phyloP scores from a whole-genome alignment of 2,888 invertebrate genomes.

The Tribolium freemani region DNA sequence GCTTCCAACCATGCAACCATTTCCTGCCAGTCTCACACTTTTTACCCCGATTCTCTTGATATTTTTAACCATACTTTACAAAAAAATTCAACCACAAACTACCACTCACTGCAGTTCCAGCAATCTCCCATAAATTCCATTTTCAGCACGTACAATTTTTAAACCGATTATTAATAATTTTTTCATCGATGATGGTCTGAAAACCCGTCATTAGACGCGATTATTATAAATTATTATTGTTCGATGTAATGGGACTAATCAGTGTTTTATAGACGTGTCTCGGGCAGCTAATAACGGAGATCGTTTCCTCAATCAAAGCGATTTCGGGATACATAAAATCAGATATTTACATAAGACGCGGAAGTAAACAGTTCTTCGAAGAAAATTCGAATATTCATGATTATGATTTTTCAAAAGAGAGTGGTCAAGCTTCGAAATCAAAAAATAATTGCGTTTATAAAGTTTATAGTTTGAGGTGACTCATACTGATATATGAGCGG shows the following conservation, averaged over 20 bases:
- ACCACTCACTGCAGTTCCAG: no score
- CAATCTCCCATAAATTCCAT: slow-evolving; percentile 5
- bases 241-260: slow-evolving; percentile 12
- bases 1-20: slow-evolving; percentile 17
- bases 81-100: no score
- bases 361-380: slow-evolving; percentile 1
- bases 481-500: no score
- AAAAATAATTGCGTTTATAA: no score
- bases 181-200: background rate
- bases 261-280: slow-evolving; percentile 1
- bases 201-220: slow-evolving; percentile 20
- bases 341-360: background rate
- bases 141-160: slow-evolving; percentile 27
- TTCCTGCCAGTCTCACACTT: slow-evolving; percentile 15
- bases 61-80: no score
- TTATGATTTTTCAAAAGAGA: no score
- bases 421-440: no score
- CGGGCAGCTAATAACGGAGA: background rate
- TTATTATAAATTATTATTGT: slow-evolving; percentile 25
- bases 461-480: no score
- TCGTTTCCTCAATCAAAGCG: background rate
- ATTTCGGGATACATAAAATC: background rate
- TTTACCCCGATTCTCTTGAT: no score
- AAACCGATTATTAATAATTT: slow-evolving; percentile 30
- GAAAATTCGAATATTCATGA: background rate